Base-by-base conservation (phyloP, 2,888 invertebrate species). In the Ophioninae sp. region DNA sequence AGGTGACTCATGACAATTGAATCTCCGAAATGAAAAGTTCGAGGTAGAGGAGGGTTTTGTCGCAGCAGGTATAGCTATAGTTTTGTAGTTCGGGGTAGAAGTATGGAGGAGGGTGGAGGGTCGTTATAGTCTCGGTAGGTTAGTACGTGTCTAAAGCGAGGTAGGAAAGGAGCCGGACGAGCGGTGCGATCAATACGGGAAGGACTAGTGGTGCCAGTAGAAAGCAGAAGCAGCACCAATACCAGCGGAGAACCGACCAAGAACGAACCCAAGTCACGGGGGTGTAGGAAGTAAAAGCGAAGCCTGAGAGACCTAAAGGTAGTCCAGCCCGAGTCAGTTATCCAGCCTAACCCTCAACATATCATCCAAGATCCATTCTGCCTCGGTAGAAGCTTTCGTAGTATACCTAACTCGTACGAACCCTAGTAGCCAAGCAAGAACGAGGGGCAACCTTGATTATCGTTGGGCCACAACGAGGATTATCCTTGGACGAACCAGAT, bases 121-220 rank as follows among this genome's bases (percentile, higher is more conserved):
- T 88, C 88, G 88, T 88, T 87, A 83, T 73, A 61, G 79, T 73
- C 79, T 74, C 61, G 75, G 81, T 81, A 77, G 84, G 78, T 84
- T 78, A 72, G 78, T 81, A 87, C 90, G 90, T 90, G 89, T 91
- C 91, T 90, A 64, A 78, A 17, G 79, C 76, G 89, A 91, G 90
- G 90, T 90, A 91, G 90, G 90, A 90, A 90, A 90, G 91, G 91
- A 91, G 90, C 90, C 76, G 81, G 82, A 89, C 89, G 81, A 84
- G 58, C 79, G 56, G 71, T 44, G 89, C 91, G 92, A 92, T 92
- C 92, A 92, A 92, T 92, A 92, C 92, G 88, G 89, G 88, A 92
- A 92, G 91, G 91, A 92, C 92, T 92, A 91, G 91, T 90, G 91
- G 91, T 92, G 91, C 92, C 91, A 92, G 91, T 58, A 81, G 67